A percentile compares a stretch with the other conserved stretches of the same genome.
Evolutionary conservation across 2,113 vertebrate genomes (phyloP).

Genomic region (Benitochromis conjunctus): DNA sequence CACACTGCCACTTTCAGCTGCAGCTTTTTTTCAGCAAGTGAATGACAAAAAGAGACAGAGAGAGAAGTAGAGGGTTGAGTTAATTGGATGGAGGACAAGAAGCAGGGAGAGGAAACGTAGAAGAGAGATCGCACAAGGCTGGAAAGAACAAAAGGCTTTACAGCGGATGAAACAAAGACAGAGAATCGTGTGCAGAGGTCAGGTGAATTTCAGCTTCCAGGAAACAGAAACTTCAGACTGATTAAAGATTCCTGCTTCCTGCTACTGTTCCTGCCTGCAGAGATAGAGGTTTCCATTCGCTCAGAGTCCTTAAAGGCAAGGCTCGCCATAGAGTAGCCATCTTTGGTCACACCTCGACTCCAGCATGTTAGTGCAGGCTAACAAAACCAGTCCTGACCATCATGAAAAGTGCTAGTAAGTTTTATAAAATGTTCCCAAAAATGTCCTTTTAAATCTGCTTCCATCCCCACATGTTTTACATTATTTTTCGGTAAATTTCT

Average conservation of each 20-base stretch:
- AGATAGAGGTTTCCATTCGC: neutral
- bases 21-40: neutral
- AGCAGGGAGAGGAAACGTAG: neutral
- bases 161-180: neutral
- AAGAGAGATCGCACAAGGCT: neutral
- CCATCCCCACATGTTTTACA: neutral
- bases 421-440: neutral
- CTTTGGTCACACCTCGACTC: neutral
- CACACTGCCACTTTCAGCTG: neutral
- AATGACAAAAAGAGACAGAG: neutral
- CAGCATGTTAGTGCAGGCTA: neutral
- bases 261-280: neutral
- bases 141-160: neutral
- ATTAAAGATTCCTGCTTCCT: neutral
- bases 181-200: neutral
- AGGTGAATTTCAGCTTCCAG: conserved; percentile 14
- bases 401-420: neutral
- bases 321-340: neutral
- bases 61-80: neutral
- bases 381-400: neutral
- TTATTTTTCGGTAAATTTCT: neutral
- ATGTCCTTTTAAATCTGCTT: neutral
- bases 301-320: neutral
- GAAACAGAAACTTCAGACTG: conserved; percentile 11
- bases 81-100: neutral